Conservation (phyloP, 2,113 vertebrate genomes). For the Hippoglossus stenolepis region DNA sequence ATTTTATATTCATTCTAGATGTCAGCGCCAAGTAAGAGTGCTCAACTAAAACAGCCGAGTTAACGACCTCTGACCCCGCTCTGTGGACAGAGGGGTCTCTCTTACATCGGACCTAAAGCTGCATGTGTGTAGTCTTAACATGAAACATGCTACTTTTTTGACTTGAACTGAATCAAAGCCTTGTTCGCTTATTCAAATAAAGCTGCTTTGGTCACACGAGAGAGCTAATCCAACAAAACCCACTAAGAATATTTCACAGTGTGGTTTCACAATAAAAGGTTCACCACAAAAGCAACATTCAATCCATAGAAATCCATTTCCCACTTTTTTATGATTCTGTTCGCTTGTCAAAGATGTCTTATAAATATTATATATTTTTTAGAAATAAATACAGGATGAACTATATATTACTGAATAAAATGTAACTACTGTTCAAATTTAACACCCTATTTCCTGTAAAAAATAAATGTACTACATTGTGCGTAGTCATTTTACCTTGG, state of each 20-base stretch:
- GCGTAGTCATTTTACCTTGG: no score
- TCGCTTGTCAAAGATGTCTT: no score
- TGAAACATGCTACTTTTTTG: slow-evolving; percentile 33
- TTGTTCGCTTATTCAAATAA: slow-evolving; percentile 61
- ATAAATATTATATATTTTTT: no score
- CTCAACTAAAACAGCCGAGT: slow-evolving; percentile 9
- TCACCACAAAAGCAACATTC: not conserved
- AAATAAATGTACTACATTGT: no score
- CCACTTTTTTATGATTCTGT: not conserved
- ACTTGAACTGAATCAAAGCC: slow-evolving; percentile 45
- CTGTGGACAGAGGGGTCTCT: slow-evolving; percentile 6
- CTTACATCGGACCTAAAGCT: slow-evolving; percentile 30
- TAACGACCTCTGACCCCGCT: slow-evolving; percentile 34
- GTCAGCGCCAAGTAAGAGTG: slow-evolving; percentile 46
- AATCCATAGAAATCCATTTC: slow-evolving; percentile 15
- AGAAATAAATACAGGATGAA: no score
- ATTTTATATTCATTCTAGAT: not conserved
- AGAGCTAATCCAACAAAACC: slow-evolving; percentile 53
- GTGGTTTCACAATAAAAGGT: not conserved
- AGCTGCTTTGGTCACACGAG: slow-evolving; percentile 60
- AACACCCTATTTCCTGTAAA: not conserved
- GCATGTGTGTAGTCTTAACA: slow-evolving; percentile 1
- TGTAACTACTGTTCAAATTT: not conserved
- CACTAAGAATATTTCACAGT: not conserved
- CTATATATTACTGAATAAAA: no score